Percentiles rank a stretch among this genome's conserved stretches.
These are phyloP conservation scores for Desmophyllum pertusum DNA, from an alignment of 92 coral and sea anemone species.

Conservation along the genomic window DNA sequence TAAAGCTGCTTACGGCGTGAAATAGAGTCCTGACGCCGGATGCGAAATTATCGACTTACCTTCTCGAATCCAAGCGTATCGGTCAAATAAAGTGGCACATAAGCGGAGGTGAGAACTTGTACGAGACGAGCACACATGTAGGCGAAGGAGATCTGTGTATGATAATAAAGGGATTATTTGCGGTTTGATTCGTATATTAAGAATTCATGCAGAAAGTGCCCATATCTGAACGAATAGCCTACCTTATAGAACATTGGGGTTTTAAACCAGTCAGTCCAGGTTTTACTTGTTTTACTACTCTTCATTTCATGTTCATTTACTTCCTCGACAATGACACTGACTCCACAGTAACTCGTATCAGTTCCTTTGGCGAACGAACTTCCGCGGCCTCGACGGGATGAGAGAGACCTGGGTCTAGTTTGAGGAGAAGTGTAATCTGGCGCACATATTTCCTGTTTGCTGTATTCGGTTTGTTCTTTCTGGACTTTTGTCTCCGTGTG, in stretches of 20 bases:
- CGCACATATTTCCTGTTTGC: not conserved
- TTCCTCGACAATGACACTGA: slow-evolving; percentile 22
- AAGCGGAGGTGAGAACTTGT: slow-evolving; percentile 55
- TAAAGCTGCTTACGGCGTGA: not conserved
- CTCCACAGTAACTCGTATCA: slow-evolving; percentile 24
- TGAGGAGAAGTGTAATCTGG: not conserved
- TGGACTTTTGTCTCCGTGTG: not conserved
- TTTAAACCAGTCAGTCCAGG: slow-evolving; percentile 71
- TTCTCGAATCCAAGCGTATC: slow-evolving; percentile 77
- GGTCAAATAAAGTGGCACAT: slow-evolving; percentile 73
- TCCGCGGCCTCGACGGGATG: slow-evolving; percentile 5
- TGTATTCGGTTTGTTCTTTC: not conserved
- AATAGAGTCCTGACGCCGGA: not conserved
- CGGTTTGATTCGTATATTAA: not conserved
- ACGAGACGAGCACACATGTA: slow-evolving; percentile 69
- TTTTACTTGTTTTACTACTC: slow-evolving; percentile 16
- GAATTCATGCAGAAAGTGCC: not conserved
- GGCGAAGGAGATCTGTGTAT: slow-evolving; percentile 67
- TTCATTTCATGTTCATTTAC: not conserved
- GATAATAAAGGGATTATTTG: not conserved
- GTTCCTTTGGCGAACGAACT: not conserved
- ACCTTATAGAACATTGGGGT: slow-evolving; percentile 82
- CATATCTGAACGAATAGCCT: too few relatives aligned
- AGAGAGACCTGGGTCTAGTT: not conserved
- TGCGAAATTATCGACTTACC: slow-evolving; percentile 39